These are phyloP conservation scores for Steinernema khuongi DNA, from an alignment of 1,140 invertebrate species.

Conservation along the genomic window DNA sequence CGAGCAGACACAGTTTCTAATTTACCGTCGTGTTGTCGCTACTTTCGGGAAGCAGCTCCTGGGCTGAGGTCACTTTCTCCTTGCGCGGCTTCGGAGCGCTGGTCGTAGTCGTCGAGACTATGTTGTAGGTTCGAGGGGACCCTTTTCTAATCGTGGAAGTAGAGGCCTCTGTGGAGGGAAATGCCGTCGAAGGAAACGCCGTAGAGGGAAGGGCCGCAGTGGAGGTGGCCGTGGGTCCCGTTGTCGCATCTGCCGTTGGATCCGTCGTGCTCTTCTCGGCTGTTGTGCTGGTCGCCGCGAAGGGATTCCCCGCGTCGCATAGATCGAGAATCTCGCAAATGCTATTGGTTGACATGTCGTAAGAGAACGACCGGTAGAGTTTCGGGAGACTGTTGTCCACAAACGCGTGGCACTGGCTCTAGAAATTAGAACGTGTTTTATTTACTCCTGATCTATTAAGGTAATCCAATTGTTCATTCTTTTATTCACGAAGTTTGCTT, in stretches of 20 bases:
- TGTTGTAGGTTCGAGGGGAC: neutral
- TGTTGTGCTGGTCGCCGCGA: conserved; percentile 16
- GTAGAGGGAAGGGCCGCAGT: neutral
- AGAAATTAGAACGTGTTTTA: conserved; percentile 12
- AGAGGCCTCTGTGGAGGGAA: neutral
- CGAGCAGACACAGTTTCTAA: neutral
- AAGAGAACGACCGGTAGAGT: conserved; percentile 40
- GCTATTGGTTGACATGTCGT: conserved; percentile 36
- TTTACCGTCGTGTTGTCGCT: neutral
- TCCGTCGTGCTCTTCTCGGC: too few relatives aligned
- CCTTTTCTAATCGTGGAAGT: neutral
- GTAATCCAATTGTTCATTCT: neutral
- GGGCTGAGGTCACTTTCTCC: neutral
- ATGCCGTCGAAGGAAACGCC: neutral
- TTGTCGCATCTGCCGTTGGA: too few relatives aligned
- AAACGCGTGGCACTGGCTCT: conserved; percentile 39
- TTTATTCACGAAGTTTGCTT: too few relatives aligned
- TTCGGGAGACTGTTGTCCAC: conserved; percentile 37
- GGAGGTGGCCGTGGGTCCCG: neutral
- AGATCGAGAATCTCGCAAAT: conserved; percentile 40
- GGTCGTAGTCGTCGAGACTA: neutral
- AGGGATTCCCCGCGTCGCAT: conserved; percentile 35
- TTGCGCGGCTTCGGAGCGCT: neutral
- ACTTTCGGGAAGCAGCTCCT: neutral
- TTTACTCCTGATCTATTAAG: neutral